Conservation (phyloP, 2,797 vertebrate species). For the Enteromius radiatus region DNA sequence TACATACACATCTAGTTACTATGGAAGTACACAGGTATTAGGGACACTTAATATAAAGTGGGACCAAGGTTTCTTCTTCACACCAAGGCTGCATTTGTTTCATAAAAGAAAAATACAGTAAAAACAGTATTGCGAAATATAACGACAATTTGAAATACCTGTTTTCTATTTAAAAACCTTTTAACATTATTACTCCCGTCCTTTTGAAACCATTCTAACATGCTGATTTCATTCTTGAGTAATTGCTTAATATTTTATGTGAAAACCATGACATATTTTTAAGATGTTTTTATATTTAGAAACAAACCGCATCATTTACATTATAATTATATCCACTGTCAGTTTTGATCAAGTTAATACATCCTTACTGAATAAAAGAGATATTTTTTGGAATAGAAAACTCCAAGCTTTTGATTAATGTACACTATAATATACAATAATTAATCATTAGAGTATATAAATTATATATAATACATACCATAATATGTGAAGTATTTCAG, state of each 20-base stretch:
- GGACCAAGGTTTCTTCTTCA: no score
- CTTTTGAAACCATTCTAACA: not conserved
- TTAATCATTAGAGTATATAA: not conserved
- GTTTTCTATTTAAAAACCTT: not conserved
- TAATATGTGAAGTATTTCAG: not conserved
- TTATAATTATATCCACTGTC: not conserved
- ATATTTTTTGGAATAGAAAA: not conserved
- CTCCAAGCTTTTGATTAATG: not conserved
- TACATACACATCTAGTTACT: no score
- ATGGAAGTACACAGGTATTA: no score
- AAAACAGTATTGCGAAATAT: not conserved
- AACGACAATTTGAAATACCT: not conserved
- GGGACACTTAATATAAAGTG: no score
- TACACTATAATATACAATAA: not conserved
- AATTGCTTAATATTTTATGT: not conserved
- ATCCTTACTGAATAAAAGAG: not conserved
- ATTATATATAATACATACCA: not conserved
- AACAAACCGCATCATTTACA: not conserved
- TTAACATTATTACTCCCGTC: not conserved
- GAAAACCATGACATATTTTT: not conserved
- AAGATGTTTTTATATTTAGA: not conserved
- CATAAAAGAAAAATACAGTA: not conserved
- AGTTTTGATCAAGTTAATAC: not conserved
- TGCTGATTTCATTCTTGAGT: not conserved
- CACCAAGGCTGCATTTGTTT: not conserved